Conservation (phyloP, 2,797 vertebrate species). For the Lindbergichthys nudifrons region DNA sequence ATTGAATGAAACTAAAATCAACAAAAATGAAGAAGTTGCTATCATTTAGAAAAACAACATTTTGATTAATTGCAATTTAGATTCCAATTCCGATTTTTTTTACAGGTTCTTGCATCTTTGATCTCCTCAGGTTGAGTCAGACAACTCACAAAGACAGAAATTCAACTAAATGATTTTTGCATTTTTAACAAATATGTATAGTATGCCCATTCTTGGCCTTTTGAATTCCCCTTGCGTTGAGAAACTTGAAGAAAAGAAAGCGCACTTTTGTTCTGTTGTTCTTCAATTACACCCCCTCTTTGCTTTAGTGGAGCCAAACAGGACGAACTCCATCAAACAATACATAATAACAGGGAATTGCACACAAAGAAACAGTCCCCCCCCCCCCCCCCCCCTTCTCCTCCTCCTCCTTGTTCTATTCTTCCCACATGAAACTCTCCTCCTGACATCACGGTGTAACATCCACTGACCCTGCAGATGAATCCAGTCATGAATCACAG, state of each 20-base stretch:
- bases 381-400: not conserved
- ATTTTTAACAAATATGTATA: conserved; percentile 76
- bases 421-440: conserved; percentile 30
- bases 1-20: not conserved
- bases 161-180: conserved; percentile 64
- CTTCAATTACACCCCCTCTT: conserved; percentile 13
- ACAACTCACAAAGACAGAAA: conserved; percentile 35
- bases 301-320: conserved; percentile 56
- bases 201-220: conserved; percentile 64
- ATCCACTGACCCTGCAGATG: conserved; percentile 34
- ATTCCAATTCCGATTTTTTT: conserved; percentile 36
- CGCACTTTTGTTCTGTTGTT: conserved; percentile 33
- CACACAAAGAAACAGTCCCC: conserved; percentile 35
- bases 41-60: not conserved
- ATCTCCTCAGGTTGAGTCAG: conserved; percentile 57
- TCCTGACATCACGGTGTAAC: conserved; percentile 13
- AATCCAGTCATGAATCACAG: conserved; percentile 47
- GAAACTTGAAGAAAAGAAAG: conserved; percentile 51
- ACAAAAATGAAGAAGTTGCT: not conserved
- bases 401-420: conserved; percentile 8
- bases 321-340: conserved; percentile 63
- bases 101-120: conserved; percentile 57
- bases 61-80: not conserved
- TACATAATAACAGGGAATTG: conserved; percentile 54
- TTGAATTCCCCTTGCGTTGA: conserved; percentile 61